Percentiles rank a stretch among this genome's conserved stretches.
phyloP scores from a whole-genome alignment of 2,888 invertebrate species.

The Apocheima hispidaria region DNA sequence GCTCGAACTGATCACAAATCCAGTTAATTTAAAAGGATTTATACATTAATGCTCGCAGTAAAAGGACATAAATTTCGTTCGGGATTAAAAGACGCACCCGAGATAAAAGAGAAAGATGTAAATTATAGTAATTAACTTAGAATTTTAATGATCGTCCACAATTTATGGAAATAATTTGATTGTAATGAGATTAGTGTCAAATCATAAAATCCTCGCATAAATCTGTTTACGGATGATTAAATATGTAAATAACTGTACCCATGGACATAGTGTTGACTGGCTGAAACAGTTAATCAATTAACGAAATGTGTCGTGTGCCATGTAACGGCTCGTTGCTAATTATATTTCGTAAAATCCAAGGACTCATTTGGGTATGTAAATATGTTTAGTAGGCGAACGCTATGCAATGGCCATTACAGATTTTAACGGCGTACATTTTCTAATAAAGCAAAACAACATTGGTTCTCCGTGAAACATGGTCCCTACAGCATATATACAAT shows the following conservation, averaged over 20 bases:
- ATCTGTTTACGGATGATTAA: constrained; percentile 62
- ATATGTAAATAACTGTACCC: constrained; percentile 59
- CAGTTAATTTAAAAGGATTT: constrained; percentile 46
- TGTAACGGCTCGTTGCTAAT: constrained; percentile 52
- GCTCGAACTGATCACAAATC: constrained; percentile 37
- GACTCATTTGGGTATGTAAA: constrained; percentile 35
- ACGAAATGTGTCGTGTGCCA: constrained; percentile 62
- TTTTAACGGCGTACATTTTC: not conserved
- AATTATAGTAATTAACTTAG: constrained; percentile 46
- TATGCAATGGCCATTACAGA: not conserved
- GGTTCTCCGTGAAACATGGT: not conserved
- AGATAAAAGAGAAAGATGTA: constrained; percentile 44
- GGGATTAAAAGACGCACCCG: constrained; percentile 42
- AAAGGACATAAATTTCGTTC: constrained; percentile 48
- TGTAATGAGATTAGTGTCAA: constrained; percentile 57
- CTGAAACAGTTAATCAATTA: constrained; percentile 69
- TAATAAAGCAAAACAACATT: not conserved
- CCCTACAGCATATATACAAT: too few species aligned
- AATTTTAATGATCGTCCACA: constrained; percentile 44
- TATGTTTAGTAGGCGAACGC: constrained; percentile 19
- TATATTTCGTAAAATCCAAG: constrained; percentile 42
- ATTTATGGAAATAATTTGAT: constrained; percentile 47
- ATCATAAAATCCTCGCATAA: constrained; percentile 55
- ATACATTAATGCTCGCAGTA: constrained; percentile 40
- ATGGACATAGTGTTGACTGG: constrained; percentile 45